Evolutionary conservation across 1,140 invertebrate species (phyloP).

Genomic region (Chionoecetes opilio): DNA sequence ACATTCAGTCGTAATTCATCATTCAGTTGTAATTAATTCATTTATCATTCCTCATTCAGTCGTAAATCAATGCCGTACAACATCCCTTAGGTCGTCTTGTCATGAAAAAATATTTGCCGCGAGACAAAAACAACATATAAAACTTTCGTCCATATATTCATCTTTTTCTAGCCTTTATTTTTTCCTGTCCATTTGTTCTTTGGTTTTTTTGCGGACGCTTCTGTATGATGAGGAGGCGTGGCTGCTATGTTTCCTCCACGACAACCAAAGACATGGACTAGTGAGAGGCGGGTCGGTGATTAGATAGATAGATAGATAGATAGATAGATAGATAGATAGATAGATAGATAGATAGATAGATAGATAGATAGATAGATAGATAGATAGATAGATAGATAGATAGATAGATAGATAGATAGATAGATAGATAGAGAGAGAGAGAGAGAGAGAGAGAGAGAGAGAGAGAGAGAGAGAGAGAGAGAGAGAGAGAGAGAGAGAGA

Average conservation of each 20-base stretch:
- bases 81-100: no score
- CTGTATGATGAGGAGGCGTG: background rate
- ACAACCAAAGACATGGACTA: background rate
- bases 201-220: background rate
- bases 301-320: background rate
- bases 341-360: background rate
- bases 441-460: no score
- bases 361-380: background rate
- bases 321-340: background rate
- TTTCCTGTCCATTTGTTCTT: background rate
- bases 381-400: no score
- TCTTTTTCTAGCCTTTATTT: background rate
- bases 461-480: background rate
- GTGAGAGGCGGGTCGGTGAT: background rate
- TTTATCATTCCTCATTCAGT: no score
- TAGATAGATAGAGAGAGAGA: no score
- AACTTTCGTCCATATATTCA: no score
- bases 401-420: no score
- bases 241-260: background rate
- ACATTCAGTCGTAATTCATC: no score
- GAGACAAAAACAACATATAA: no score
- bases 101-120: no score
- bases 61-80: no score
- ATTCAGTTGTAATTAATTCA: no score
- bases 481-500: background rate